phyloP scores from a whole-genome alignment of 2,888 invertebrate species.

The Conchocele bisecta region DNA sequence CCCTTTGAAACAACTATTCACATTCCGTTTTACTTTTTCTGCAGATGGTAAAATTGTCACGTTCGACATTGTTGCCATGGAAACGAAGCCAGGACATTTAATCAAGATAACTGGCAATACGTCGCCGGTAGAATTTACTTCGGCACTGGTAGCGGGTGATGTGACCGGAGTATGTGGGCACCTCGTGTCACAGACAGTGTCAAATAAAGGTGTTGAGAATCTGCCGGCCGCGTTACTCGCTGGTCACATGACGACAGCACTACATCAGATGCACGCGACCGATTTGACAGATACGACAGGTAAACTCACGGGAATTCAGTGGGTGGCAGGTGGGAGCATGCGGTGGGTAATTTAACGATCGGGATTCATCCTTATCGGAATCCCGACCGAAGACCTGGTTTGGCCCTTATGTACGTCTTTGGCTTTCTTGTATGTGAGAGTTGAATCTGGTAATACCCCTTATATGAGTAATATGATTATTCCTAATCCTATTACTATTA shows the following conservation, averaged over 20 bases:
- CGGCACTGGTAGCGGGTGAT: conserved; percentile 64
- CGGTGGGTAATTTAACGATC: too few species aligned
- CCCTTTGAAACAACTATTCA: too few species aligned
- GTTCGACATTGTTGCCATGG: conserved; percentile 77
- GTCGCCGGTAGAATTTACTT: conserved; percentile 68
- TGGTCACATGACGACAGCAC: conserved; percentile 75
- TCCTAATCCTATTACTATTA: too few species aligned
- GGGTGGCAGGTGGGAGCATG: too few species aligned
- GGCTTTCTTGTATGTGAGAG: too few species aligned
- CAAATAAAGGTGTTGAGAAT: conserved; percentile 73
- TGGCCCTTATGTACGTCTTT: too few species aligned
- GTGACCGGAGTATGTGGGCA: conserved; percentile 72
- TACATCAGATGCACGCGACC: conserved; percentile 70
- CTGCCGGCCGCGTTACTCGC: conserved; percentile 76
- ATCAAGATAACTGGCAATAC: conserved; percentile 75
- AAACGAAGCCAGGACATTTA: conserved; percentile 73
- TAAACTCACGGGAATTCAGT: too few species aligned
- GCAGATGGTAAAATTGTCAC: conserved; percentile 72
- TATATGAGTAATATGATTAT: too few species aligned
- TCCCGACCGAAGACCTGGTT: too few species aligned
- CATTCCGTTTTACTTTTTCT: too few species aligned
- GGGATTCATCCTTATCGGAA: too few species aligned
- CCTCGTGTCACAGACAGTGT: conserved; percentile 77
- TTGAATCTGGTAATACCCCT: too few species aligned
- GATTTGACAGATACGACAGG: conserved; percentile 52